phyloP scores from a whole-genome alignment of 1,140 invertebrate genomes.

The Anagrus nilaparvatae region DNA sequence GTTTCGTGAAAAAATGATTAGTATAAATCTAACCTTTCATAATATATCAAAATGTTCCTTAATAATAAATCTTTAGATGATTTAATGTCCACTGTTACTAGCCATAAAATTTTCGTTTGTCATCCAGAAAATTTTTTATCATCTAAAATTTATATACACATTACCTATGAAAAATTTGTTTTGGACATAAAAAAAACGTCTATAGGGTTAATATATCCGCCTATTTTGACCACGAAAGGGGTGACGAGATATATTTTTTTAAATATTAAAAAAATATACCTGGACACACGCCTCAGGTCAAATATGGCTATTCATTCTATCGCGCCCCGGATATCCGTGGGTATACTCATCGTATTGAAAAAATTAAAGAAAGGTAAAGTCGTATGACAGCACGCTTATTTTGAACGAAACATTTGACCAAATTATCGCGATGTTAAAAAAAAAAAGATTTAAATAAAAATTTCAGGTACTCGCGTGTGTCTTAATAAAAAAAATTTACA shows the following conservation, averaged over 20 bases:
- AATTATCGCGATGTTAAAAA: constrained; percentile 36
- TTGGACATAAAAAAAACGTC: constrained; percentile 18
- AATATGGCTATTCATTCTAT: constrained; percentile 24
- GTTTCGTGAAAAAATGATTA: too few relatives aligned
- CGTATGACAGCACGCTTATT: constrained; percentile 8
- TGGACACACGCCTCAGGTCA: constrained; percentile 39
- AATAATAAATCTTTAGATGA: constrained; percentile 9
- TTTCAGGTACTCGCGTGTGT: too few relatives aligned
- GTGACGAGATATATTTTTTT: too few relatives aligned
- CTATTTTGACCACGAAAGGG: constrained; percentile 44
- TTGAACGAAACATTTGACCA: constrained; percentile 17
- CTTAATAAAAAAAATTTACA: too few relatives aligned
- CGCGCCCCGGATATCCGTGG: constrained; percentile 24
- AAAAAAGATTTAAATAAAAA: too few relatives aligned
- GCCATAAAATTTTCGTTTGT: not conserved
- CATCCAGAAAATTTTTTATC: not conserved
- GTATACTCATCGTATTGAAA: not conserved
- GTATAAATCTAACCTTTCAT: not conserved
- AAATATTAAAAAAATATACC: too few relatives aligned
- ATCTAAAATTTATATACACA: not conserved
- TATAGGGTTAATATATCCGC: constrained; percentile 44
- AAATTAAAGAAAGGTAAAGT: not conserved
- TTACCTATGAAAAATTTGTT: constrained; percentile 15
- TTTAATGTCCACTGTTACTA: constrained; percentile 4
- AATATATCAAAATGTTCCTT: not conserved